Evolutionary conservation across 2,888 invertebrate genomes (phyloP), one percentile per base, ranked within the genome.

Genomic region (Cosmopolites sordidus): DNA sequence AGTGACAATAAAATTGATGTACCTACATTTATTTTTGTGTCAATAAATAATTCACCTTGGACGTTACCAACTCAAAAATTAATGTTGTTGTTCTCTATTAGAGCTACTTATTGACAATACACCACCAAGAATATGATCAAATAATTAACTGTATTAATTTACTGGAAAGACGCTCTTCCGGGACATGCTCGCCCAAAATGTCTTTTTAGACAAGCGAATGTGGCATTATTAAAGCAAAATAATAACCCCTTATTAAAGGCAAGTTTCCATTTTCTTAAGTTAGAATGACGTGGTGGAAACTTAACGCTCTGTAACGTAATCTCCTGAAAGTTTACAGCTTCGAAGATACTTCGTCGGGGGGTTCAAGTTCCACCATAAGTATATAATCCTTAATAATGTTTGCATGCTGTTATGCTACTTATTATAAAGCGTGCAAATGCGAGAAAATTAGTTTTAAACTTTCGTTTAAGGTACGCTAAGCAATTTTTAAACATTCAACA

Each of bases 201-300:
- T n/a, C 33, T 12, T 33, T 33, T 33, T 33, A 33, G 33, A 33
- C 33, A 33, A 9, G 33, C 11, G 33, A 33, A 33, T 33, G 12
- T 33, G 33, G 33, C 33, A 33, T 33, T 5, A 5, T 33, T 33
- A 33, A 33, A 43, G 37, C 48, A 45, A 52, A 56, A 56, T 56
- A 56, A 51, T 56, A 56, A 51, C 18, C 56, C 55, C 44, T 56
- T 56, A 56, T 51, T 52, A 56, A 44, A 45, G 45, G 38, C 43
- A 39, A 56, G 56, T 52, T 56, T 56, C 51, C 51, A 52, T 56
- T 52, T 56, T 56, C 56, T 48, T 49, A 48, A 40, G 48, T 43
- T 38, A 44, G 33, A 52, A 49, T 38, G 52, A 48, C 51, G 46
- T 44, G 30, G 30, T 46, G 29, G 56, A 48, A 56, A 56, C 42